Evolutionary conservation across 2,888 invertebrate species (phyloP).

Genomic region (Saturnia japonica): DNA sequence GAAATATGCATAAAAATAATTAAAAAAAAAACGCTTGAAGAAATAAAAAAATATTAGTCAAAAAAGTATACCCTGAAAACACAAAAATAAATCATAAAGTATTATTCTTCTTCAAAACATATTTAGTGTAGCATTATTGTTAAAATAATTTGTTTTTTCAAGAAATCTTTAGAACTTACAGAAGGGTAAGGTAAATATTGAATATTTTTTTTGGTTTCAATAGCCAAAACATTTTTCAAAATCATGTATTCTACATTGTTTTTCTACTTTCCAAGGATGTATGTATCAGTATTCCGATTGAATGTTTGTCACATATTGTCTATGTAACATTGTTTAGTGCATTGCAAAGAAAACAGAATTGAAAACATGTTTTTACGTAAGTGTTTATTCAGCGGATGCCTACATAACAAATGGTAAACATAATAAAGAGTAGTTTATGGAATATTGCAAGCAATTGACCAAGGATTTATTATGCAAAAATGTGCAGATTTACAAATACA

Average conservation of each 20-base stretch:
- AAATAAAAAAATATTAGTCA: too few species aligned
- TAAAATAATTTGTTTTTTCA: background rate
- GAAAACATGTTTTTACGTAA: background rate
- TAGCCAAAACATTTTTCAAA: background rate
- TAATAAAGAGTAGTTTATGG: conserved; percentile 20
- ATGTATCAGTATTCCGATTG: background rate
- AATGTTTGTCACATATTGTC: background rate
- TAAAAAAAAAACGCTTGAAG: too few species aligned
- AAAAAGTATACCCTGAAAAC: too few species aligned
- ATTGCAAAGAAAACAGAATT: background rate
- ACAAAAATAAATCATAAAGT: too few species aligned
- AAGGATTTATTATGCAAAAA: conserved; percentile 60
- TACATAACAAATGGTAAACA: too few species aligned
- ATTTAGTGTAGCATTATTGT: background rate
- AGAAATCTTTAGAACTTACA: background rate
- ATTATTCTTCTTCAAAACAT: too few species aligned
- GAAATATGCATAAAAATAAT: too few species aligned
- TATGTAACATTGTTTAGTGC: background rate
- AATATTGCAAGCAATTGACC: conserved; percentile 70
- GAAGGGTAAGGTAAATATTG: background rate
- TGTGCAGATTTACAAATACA: background rate
- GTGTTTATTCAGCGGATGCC: background rate
- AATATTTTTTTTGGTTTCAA: background rate
- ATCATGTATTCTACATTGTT: background rate
- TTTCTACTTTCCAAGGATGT: background rate